These are phyloP conservation scores for Protaetia brevitarsis DNA, from an alignment of 1,140 invertebrate species.

Conservation along the genomic window DNA sequence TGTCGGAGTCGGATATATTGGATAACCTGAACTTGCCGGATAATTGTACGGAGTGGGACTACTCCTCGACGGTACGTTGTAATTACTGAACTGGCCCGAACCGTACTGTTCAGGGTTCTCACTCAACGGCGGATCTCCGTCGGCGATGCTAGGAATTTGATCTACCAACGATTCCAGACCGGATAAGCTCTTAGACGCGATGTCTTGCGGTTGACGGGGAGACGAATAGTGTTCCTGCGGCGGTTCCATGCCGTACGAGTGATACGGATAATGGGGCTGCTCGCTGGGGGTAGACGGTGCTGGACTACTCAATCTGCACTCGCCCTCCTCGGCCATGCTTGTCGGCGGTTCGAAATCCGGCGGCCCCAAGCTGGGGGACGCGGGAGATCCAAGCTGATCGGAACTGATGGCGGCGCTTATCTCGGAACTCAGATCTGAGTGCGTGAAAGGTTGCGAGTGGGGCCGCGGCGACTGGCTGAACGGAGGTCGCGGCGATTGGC, in stretches of 20 bases:
- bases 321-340: constrained; percentile 56
- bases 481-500: constrained; percentile 49
- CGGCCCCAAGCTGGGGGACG: constrained; percentile 66
- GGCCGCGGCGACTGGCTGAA: constrained; percentile 59
- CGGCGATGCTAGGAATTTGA: constrained; percentile 84
- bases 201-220: constrained; percentile 61
- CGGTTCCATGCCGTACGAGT: constrained; percentile 42
- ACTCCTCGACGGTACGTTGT: constrained; percentile 40
- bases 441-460: constrained; percentile 63
- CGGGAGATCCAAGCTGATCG: constrained; percentile 60
- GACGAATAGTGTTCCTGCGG: constrained; percentile 46
- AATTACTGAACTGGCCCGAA: constrained; percentile 39
- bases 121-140: constrained; percentile 52
- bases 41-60: constrained; percentile 46
- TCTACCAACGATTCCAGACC: constrained; percentile 85
- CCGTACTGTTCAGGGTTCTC: constrained; percentile 43
- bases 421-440: constrained; percentile 72
- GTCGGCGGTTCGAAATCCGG: constrained; percentile 75
- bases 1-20: constrained; percentile 46
- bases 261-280: constrained; percentile 43
- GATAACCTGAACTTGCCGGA: constrained; percentile 42
- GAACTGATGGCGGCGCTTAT: constrained; percentile 76
- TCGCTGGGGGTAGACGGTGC: constrained; percentile 46
- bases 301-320: constrained; percentile 56
- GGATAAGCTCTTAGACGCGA: constrained; percentile 82